phyloP scores from a whole-genome alignment of 2,113 vertebrate genomes.

The Cebus imitator region DNA sequence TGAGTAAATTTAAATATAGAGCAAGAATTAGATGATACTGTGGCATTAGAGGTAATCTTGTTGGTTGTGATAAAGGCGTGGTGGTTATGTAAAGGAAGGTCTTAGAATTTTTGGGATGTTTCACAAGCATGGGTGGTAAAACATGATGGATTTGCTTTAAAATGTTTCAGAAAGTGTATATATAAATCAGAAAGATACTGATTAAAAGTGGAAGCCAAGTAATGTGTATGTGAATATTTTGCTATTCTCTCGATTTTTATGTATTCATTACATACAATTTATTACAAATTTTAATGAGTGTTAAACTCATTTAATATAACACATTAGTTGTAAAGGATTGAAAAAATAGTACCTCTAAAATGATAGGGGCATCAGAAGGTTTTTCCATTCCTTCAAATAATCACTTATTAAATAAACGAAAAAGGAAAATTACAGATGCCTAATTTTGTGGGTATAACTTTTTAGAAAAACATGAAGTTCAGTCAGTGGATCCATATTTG shows the following conservation, averaged over 20 bases:
- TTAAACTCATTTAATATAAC: neutral
- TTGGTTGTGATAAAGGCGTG: neutral
- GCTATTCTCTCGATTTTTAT: neutral
- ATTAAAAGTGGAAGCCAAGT: neutral
- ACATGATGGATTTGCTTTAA: neutral
- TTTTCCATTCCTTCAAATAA: neutral
- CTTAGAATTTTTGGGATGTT: neutral
- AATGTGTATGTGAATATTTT: neutral
- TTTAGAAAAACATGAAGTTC: conserved; percentile 12
- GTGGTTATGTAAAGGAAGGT: neutral
- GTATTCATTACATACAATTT: neutral
- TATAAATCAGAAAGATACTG: neutral
- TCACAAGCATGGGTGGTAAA: neutral
- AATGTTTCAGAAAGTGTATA: neutral
- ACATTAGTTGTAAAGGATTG: neutral
- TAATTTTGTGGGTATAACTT: neutral
- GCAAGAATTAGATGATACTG: neutral
- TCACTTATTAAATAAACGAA: neutral
- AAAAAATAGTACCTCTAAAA: neutral
- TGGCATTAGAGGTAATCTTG: neutral
- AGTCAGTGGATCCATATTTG: neutral
- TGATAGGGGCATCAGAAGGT: neutral
- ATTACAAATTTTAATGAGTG: neutral
- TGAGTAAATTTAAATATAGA: neutral
- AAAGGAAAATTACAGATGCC: neutral